A percentile compares a stretch with the other conserved stretches of the same genome.
Evolutionary conservation across 2,113 vertebrate genomes (phyloP).

Genomic region (Dromaius novaehollandiae): DNA sequence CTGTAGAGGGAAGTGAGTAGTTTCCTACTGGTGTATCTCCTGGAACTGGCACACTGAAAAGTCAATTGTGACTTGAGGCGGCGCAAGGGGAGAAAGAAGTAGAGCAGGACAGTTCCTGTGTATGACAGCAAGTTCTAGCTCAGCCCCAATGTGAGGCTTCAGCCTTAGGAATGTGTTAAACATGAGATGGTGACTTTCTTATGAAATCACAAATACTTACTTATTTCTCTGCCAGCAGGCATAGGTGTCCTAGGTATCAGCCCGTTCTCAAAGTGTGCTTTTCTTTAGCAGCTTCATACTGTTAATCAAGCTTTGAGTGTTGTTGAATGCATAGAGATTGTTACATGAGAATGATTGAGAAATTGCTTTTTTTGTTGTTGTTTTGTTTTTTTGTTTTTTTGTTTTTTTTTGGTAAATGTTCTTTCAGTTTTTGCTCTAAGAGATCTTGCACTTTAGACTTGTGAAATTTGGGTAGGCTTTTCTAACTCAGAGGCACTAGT

Average conservation of each 20-base stretch:
- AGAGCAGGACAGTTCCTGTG: background rate
- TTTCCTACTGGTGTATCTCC: background rate
- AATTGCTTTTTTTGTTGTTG: background rate
- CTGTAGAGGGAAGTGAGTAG: background rate
- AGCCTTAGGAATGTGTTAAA: background rate
- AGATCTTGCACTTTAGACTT: background rate
- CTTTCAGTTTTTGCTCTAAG: background rate
- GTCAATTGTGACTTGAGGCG: background rate
- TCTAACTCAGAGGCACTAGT: background rate
- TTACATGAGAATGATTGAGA: background rate
- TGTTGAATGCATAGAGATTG: background rate
- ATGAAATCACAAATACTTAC: background rate
- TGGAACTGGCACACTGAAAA: background rate
- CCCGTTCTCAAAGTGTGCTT: background rate
- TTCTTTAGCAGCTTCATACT: too few relatives aligned
- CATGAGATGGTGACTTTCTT: background rate
- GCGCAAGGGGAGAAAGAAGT: background rate
- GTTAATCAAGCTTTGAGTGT: background rate
- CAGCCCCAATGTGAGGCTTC: background rate
- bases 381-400: background rate
- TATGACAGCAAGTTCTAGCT: background rate
- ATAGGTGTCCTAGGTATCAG: rapidly evolving
- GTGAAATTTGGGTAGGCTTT: background rate
- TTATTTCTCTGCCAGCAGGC: background rate
- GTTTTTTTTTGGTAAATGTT: background rate